Evolutionary conservation across 2,888 invertebrate species (phyloP).

Genomic region (Caenorhabditis imperialis): DNA sequence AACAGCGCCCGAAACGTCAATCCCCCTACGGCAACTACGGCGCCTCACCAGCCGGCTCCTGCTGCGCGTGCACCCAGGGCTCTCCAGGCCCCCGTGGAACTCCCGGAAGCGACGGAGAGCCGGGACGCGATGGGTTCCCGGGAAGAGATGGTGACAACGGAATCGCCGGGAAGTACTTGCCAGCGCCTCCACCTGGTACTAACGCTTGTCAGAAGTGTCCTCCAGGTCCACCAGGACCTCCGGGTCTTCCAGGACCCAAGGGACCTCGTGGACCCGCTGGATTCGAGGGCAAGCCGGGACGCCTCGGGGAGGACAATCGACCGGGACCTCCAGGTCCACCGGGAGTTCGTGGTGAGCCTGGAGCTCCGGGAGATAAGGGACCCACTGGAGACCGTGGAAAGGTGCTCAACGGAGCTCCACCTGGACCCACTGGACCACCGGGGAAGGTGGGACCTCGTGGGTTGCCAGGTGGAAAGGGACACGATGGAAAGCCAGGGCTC

Average conservation of each 20-base stretch:
- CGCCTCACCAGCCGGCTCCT: conserved; percentile 62
- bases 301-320: conserved; percentile 72
- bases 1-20: conserved; percentile 57
- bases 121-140: conserved; percentile 62
- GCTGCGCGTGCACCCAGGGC: conserved; percentile 77
- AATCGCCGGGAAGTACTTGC: conserved; percentile 64
- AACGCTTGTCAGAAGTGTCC: conserved; percentile 72
- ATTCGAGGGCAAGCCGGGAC: conserved; percentile 57
- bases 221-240: conserved; percentile 71
- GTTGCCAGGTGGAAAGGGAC: conserved; percentile 67
- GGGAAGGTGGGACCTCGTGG: conserved; percentile 70
- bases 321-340: conserved; percentile 76
- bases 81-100: conserved; percentile 70
- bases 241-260: conserved; percentile 73
- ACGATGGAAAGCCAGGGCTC: conserved; percentile 68
- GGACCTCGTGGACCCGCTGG: conserved; percentile 71
- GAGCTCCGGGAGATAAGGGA: conserved; percentile 69
- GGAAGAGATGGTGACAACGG: conserved; percentile 63
- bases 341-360: conserved; percentile 71
- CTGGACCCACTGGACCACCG: conserved; percentile 69
- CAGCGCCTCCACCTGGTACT: conserved; percentile 65
- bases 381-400: conserved; percentile 67
- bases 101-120: conserved; percentile 66
- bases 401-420: conserved; percentile 71
- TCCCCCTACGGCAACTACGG: conserved; percentile 63